Evolutionary conservation across 2,797 vertebrate species (phyloP), one percentile per base, ranked within the genome.

Genomic region (Epinephelus malabaricus): DNA sequence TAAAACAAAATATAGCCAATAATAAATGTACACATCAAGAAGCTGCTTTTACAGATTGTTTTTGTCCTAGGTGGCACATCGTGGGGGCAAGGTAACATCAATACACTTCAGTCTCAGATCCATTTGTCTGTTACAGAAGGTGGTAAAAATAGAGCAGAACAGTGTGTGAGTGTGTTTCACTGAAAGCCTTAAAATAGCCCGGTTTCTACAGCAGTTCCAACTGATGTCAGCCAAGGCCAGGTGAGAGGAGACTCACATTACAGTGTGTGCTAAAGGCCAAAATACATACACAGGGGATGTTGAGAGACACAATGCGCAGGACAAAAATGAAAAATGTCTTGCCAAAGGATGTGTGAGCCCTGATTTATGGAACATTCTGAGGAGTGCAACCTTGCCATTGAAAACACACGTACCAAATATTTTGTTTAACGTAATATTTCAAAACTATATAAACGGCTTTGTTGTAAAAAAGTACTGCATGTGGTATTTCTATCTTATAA

Each of bases 121-220:
- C 3, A 68, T 81, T 89, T 73, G 18, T 78, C 56, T 74, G 54
- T 67, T 80, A 27, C 46, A 77, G 53, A 59, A 60, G 47, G 43
- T 43, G 43, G 25, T 72, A 79, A 69, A 85, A 74, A 81, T 83
- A 81, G 51, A 76, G 53, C 13, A 56, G 54, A 49, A 19, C 55
- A 23, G 19, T 45, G 58, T 18, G 21, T 71, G 30, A 15, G 46
- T 80, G 43, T 46, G 60, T 84, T 80, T 80, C 17, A 69, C 18
- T 50, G 56, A 75, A 69, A 15, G 19, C 60, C 55, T 73, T 63
- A 65, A 81, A 79, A 81, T 84, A 81, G 45, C 21, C 9, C n/a
- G 13, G 9, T 71, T 72, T 63, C 60, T 38, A 25, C 40, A 60
- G 66, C 56, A 61, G 27, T 53, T 63, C n/a, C 23, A 64, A 21